Base-by-base conservation (phyloP, 2,797 vertebrate genomes). In the Coreius guichenoti region DNA sequence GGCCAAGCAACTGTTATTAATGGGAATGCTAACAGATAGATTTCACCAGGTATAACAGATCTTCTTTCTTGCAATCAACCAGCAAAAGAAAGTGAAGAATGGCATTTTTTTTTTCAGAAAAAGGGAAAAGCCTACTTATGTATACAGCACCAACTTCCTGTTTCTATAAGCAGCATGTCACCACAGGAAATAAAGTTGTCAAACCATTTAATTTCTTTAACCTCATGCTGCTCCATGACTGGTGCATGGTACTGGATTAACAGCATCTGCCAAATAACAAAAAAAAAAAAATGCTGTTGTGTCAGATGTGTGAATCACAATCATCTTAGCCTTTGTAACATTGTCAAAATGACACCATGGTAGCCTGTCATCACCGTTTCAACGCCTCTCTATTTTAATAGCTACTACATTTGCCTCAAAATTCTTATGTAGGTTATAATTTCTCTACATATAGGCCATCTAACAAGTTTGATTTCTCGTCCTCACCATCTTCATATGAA, bases 271-370 rank as follows among this genome's bases (percentile, higher is more conserved):
- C 51, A 43, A 81, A 70, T 29, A 17, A 21, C 9, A 36, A 39
- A 56, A n/a, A 1, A 45, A 65, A 49, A 19, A 9, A 6, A 31
- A 16, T 45, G 51, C 17, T 36, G 17, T 11, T 72, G 9, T 29
- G 26, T 82, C 45, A 26, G 49, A 74, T 75, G 73, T 87, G 58
- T 80, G 81, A 83, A 63, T 81, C 43, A 73, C 80, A 85, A 29
- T 49, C 61, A 54, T 81, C 14, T 85, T 70, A 65, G 26, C 47
- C 23, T 56, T 54, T 83, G 36, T 86, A 86, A 86, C 81, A 26
- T 21, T 77, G 39, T 49, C 29, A 83, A 56, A 81, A 82, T 83
- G 8, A 11, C 63, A 73, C 70, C 86, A 87, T 86, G 54, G 36
- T 85, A 26, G 29, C 51, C 81, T 77, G 65, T 78, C 81, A 68